phyloP scores from a whole-genome alignment of 2,888 invertebrate species.

The Tetramorium bicarinatum region DNA sequence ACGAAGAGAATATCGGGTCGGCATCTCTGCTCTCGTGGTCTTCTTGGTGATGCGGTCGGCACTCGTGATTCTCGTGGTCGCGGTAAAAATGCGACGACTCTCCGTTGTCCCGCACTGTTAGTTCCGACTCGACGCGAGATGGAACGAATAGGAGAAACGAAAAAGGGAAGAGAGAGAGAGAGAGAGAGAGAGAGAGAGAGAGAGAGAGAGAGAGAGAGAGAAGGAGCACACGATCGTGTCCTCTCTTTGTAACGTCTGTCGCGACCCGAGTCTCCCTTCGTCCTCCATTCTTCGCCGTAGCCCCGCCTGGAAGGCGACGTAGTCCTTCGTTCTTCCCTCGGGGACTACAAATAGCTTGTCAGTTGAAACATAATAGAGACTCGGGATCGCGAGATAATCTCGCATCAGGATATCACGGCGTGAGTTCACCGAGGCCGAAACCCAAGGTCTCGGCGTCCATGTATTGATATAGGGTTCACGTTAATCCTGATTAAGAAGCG shows the following conservation, averaged over 20 bases:
- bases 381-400: constrained; percentile 81
- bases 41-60: constrained; percentile 58
- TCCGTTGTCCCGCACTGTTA: constrained; percentile 66
- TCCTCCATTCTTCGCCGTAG: constrained; percentile 42
- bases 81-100: constrained; percentile 72
- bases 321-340: constrained; percentile 63
- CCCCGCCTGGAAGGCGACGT: constrained; percentile 48
- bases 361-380: constrained; percentile 83
- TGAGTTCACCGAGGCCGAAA: constrained; percentile 56
- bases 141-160: constrained; percentile 28
- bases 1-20: constrained; percentile 71
- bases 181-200: neutral
- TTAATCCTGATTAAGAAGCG: constrained; percentile 32
- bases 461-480: constrained; percentile 28
- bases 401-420: constrained; percentile 70
- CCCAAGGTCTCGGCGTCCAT: constrained; percentile 27
- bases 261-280: constrained; percentile 38
- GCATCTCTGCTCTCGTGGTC: constrained; percentile 67
- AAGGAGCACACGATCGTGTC: constrained; percentile 55
- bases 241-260: constrained; percentile 69
- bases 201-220: neutral
- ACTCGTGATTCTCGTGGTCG: constrained; percentile 72
- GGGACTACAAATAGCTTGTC: constrained; percentile 83
- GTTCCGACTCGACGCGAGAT: constrained; percentile 54
- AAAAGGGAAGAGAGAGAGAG: neutral